Evolutionary conservation across 2,113 vertebrate genomes (phyloP).

Genomic region (Lepus timidus): DNA sequence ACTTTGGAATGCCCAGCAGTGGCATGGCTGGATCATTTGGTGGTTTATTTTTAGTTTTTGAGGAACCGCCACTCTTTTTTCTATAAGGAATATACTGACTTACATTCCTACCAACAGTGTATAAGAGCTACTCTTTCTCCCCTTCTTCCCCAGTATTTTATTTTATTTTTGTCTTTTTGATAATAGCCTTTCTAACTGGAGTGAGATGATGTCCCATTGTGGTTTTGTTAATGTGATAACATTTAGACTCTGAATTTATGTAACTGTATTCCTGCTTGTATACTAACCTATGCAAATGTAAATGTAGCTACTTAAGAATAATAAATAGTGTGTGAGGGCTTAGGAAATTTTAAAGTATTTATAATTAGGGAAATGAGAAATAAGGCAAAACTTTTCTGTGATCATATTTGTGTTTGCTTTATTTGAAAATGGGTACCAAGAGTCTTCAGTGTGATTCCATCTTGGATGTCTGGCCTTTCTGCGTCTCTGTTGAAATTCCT

Average conservation of each 20-base stretch:
- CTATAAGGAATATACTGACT: neutral
- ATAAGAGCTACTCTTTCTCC: neutral
- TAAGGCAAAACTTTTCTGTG: neutral
- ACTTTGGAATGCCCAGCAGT: neutral
- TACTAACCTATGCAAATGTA: neutral
- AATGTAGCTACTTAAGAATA: conserved; percentile 47
- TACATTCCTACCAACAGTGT: neutral
- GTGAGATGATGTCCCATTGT: neutral
- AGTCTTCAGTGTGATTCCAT: neutral
- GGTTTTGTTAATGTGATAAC: neutral
- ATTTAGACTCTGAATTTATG: neutral
- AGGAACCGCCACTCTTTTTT: neutral
- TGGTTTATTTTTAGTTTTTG: neutral
- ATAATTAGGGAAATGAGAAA: conserved; percentile 12
- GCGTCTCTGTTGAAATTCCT: neutral
- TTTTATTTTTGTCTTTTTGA: neutral
- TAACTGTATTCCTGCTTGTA: neutral
- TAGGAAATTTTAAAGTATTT: conserved; percentile 13
- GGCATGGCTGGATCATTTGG: neutral
- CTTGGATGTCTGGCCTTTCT: neutral
- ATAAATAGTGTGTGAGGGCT: neutral
- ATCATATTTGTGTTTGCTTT: neutral
- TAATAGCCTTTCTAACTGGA: neutral
- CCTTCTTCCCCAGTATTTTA: neutral
- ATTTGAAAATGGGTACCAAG: neutral